Evolutionary conservation across 2,113 vertebrate genomes (phyloP), one percentile per base, ranked within the genome.

Genomic region (Pseudopipra pipra): DNA sequence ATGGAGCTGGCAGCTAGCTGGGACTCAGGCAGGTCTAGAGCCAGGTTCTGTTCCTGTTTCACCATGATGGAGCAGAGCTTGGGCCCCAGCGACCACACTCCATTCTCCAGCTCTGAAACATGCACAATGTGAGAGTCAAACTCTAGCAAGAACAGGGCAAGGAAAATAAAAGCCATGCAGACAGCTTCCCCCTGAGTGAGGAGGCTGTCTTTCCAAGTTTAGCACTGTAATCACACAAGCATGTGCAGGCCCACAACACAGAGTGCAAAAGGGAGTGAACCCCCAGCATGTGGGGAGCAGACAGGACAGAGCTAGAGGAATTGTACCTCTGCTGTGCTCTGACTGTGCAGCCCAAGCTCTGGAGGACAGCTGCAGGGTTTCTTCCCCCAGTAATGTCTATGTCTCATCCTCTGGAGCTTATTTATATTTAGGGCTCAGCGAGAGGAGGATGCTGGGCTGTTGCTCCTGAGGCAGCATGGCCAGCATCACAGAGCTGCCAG

Each of bases 41-140:
- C 90, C 80, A 98, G 97, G 86, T 96, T 98, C 77, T 99, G 98
- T 95, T 99, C 99, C 95, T 99, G 99, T 95, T 99, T 99, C 97
- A 99, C 99, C 98, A 99, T 97, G 98, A 99, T 98, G 93, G 99
- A 98, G 54, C 99, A 99, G 70, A 99, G 98, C 92, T 99, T 99
- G 96, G 99, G 99, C 85, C 98, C 99, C 97, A 99, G 98, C 18
- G 98, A 98, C 99, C 99, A 99, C 18, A 99, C 98, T 86, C 98
- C 98, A 39, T 94, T 98, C 61, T 99, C 99, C 74, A 99, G 96
- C 52, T 99, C 99, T 99, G 87, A 43, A 91, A 86, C 78, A 94
- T 74, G 91, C 74, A 96, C 52, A 97, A 95, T 15, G 55, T 70
- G 74, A 97, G 33, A 87, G 65, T 95, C 88, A 88, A 95, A 87